Conservation (phyloP, 2,797 vertebrate species). For the Dicrostonyx torquatus region DNA sequence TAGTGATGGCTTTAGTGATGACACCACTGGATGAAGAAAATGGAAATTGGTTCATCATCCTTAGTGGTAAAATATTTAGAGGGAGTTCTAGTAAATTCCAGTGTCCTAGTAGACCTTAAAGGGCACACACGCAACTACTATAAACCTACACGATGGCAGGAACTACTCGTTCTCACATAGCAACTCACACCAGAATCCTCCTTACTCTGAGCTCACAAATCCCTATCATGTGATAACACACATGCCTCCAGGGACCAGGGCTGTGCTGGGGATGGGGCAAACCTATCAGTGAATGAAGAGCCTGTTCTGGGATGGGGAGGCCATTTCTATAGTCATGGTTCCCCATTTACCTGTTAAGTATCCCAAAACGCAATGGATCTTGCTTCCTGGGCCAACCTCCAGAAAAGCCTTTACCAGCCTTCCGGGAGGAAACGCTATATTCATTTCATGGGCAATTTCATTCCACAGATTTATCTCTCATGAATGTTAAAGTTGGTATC, state of each 20-base stretch:
- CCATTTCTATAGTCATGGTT: neutral
- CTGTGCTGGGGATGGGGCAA: accelerated
- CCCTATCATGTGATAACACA: neutral
- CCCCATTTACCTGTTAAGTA: no score
- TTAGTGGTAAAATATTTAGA: neutral
- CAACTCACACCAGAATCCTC: neutral
- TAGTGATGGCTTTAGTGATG: neutral
- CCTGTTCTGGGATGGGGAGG: neutral
- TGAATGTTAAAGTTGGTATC: neutral
- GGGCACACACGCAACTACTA: neutral
- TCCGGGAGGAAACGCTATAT: neutral
- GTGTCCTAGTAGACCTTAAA: neutral
- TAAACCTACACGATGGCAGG: neutral
- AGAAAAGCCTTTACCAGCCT: neutral
- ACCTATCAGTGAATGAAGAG: neutral
- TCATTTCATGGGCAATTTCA: neutral
- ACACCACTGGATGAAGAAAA: neutral
- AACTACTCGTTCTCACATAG: neutral
- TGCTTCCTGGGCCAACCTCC: neutral
- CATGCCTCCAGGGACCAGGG: neutral
- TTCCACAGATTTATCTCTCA: neutral
- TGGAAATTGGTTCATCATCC: neutral
- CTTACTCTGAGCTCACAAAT: neutral
- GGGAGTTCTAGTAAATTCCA: neutral
- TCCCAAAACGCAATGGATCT: neutral